Evolutionary conservation across 1,140 invertebrate genomes (phyloP).

Genomic region (Pinna nobilis): DNA sequence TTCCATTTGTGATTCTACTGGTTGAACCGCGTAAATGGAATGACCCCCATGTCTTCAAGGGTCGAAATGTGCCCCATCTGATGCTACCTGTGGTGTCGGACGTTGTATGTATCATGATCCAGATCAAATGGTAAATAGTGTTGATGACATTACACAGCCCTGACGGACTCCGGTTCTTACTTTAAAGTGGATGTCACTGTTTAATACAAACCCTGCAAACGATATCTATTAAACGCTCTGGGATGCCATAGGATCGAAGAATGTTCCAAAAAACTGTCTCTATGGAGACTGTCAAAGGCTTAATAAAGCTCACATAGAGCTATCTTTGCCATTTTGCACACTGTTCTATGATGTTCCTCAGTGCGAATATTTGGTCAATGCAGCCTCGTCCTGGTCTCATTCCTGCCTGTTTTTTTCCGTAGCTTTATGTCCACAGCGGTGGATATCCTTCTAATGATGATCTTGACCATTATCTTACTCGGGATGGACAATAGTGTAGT

Average conservation of each 20-base stretch:
- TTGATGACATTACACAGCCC: conserved; percentile 18
- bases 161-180: conserved; percentile 11
- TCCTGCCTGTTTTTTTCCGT: conserved; percentile 15
- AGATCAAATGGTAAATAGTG: conserved; percentile 18
- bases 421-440: not conserved
- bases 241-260: not conserved
- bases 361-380: conserved; percentile 4
- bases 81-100: conserved; percentile 2
- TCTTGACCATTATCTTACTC: conserved; percentile 5
- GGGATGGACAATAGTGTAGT: conserved; percentile 8
- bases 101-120: conserved; percentile 13
- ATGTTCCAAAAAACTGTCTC: too few relatives aligned
- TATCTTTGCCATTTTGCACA: too few relatives aligned
- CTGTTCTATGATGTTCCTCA: not conserved
- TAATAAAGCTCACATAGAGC: too few relatives aligned
- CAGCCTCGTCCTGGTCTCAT: conserved; percentile 4
- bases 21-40: too few relatives aligned
- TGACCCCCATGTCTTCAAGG: too few relatives aligned
- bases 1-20: too few relatives aligned
- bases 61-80: conserved; percentile 16
- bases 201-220: not conserved
- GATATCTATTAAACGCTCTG: not conserved
- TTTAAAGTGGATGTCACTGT: conserved; percentile 1
- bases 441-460: conserved; percentile 11
- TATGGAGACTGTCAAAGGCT: too few relatives aligned